Conservation (phyloP, 2,888 invertebrate species). For the Drosophila meridionalis region DNA sequence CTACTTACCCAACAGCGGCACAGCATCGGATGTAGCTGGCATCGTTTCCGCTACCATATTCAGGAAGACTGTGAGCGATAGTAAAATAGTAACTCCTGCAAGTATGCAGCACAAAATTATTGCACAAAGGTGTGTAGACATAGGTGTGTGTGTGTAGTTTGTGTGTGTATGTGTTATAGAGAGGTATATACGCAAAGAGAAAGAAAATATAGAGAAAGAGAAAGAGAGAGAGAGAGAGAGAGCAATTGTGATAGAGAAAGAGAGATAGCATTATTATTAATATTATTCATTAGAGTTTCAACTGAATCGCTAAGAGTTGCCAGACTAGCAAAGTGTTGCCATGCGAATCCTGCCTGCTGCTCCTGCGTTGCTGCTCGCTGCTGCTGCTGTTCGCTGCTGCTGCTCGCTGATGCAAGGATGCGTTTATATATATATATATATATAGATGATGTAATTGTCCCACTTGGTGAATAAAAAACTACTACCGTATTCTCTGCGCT, state of each 20-base stretch:
- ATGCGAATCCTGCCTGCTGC: constrained; percentile 33
- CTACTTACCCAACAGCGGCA: constrained; percentile 91
- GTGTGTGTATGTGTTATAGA: constrained; percentile 8
- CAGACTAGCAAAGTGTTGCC: constrained; percentile 33
- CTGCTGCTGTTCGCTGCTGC: constrained; percentile 26
- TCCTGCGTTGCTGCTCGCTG: constrained; percentile 31
- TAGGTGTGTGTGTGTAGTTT: constrained; percentile 1
- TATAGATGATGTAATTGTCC: constrained; percentile 24
- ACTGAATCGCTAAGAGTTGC: constrained; percentile 18
- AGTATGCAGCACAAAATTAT: constrained; percentile 57
- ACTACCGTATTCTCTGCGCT: constrained; percentile 85
- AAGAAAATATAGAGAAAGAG: constrained; percentile 22
- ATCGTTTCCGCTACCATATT: constrained; percentile 99
- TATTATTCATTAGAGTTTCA: constrained; percentile 1
- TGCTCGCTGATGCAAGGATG: constrained; percentile 31
- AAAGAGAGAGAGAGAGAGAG: constrained; percentile 21
- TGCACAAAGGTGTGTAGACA: background rate
- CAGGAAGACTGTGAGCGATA: constrained; percentile 98
- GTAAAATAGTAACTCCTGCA: constrained; percentile 97
- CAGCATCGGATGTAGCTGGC: constrained; percentile 98
- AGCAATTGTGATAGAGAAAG: constrained; percentile 14
- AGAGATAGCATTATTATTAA: constrained; percentile 22
- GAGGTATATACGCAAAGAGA: constrained; percentile 6
- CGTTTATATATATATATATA: constrained; percentile 4
- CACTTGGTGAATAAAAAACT: constrained; percentile 83